Percentiles rank a stretch among this genome's conserved stretches.
Conservation (phyloP, 1,140 invertebrate species). For the Meloidogyne chitwoodi region DNA sequence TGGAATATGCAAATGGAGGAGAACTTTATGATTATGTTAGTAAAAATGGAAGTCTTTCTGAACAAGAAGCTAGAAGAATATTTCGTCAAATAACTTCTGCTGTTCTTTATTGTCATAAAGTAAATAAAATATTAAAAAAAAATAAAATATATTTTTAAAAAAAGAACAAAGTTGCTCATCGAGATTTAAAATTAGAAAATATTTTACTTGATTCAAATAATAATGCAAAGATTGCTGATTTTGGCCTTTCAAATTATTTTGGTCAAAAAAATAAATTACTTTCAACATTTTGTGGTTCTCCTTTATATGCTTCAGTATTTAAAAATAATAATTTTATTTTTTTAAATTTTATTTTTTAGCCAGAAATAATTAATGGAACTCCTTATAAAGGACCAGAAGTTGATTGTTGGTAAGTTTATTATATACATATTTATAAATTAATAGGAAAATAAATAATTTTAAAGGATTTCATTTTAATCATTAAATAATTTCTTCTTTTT, state of each 20-base stretch:
- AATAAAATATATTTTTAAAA: slow-evolving; percentile 63
- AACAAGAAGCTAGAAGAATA: slow-evolving; percentile 86
- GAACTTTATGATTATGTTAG: slow-evolving; percentile 95
- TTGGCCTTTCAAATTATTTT: slow-evolving; percentile 96
- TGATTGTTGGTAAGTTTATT: too few relatives aligned
- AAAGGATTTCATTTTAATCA: too few relatives aligned
- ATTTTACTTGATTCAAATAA: slow-evolving; percentile 89
- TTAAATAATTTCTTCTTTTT: too few relatives aligned
- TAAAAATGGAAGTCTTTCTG: slow-evolving; percentile 79
- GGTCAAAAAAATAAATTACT: slow-evolving; percentile 73
- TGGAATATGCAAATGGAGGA: slow-evolving; percentile 97
- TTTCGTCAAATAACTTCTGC: slow-evolving; percentile 96
- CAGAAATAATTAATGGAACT: slow-evolving; percentile 94
- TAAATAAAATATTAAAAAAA: slow-evolving; percentile 50
- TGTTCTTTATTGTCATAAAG: slow-evolving; percentile 95
- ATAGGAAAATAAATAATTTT: too few relatives aligned
- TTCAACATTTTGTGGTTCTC: slow-evolving; percentile 93
- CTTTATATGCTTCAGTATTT: slow-evolving; percentile 82
- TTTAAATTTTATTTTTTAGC: slow-evolving; percentile 58
- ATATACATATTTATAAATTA: too few relatives aligned
- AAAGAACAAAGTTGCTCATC: slow-evolving; percentile 70
- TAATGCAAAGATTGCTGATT: slow-evolving; percentile 97
- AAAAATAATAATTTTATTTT: not conserved
- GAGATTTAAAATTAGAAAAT: slow-evolving; percentile 97
- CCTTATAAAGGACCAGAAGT: slow-evolving; percentile 83